Evolutionary conservation across 2,797 vertebrate species (phyloP).

Genomic region (Monodelphis domestica): DNA sequence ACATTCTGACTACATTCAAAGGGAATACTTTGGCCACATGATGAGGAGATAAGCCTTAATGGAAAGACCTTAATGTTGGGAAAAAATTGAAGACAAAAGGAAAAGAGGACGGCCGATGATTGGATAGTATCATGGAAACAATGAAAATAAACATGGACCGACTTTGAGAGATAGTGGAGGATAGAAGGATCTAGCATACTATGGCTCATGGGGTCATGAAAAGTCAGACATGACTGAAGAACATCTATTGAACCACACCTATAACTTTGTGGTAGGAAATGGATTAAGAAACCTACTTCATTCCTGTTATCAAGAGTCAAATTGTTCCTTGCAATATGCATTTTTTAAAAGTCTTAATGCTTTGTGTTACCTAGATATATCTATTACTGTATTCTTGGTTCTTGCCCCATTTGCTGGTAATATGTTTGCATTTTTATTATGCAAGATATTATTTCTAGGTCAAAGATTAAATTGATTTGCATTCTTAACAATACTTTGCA

Average conservation of each 20-base stretch:
- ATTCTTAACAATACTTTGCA: neutral
- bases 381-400: neutral
- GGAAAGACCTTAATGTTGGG: too few species aligned
- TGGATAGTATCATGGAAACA: too few species aligned
- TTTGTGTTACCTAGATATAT: neutral
- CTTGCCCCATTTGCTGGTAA: neutral
- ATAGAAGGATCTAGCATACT: too few species aligned
- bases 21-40: too few species aligned
- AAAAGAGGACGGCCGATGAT: too few species aligned
- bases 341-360: neutral
- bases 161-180: too few species aligned
- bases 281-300: neutral
- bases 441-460: neutral
- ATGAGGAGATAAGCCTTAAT: too few species aligned
- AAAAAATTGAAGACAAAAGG: too few species aligned
- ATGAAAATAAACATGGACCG: too few species aligned
- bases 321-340: neutral
- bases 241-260: neutral
- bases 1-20: neutral
- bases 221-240: too few species aligned
- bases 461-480: neutral
- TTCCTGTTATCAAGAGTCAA: neutral
- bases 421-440: neutral
- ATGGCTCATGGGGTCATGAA: too few species aligned
- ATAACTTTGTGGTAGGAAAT: neutral